Percentiles rank a stretch among this genome's conserved stretches.
Evolutionary conservation across 2,888 invertebrate genomes (phyloP).

Genomic region (Phortica okadai): DNA sequence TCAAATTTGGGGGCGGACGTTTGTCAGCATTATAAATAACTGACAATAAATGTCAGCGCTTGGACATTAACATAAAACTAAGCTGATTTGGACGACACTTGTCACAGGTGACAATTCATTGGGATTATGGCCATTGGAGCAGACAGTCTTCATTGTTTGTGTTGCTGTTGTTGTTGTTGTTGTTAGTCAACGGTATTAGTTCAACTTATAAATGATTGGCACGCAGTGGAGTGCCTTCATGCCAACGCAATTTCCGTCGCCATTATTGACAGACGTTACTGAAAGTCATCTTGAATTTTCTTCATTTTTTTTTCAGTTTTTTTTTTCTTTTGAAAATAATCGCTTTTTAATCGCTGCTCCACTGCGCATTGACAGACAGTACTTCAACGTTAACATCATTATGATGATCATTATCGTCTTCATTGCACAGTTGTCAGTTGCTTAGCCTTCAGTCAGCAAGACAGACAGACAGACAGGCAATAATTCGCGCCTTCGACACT

Average conservation of each 20-base stretch:
- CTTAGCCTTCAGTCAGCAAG: neutral
- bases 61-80: slow-evolving; percentile 67
- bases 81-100: slow-evolving; percentile 59
- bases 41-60: slow-evolving; percentile 67
- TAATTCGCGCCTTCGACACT: neutral
- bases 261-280: slow-evolving; percentile 28
- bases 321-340: slow-evolving; percentile 56
- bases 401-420: neutral
- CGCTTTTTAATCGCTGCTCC: slow-evolving; percentile 62
- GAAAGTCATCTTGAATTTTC: neutral
- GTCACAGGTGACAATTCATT: slow-evolving; percentile 40
- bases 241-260: slow-evolving; percentile 40
- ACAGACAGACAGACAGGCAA: neutral
- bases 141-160: neutral
- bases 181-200: slow-evolving; percentile 33
- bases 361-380: slow-evolving; percentile 49
- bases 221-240: slow-evolving; percentile 48
- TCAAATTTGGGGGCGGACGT: slow-evolving; percentile 37
- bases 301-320: neutral
- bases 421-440: slow-evolving; percentile 16
- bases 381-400: neutral
- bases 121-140: slow-evolving; percentile 13
- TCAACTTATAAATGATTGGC: slow-evolving; percentile 31
- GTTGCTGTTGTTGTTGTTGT: slow-evolving; percentile 16
- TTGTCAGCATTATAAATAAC: slow-evolving; percentile 64